These are phyloP conservation scores for Brenthis daphne DNA, from an alignment of 2,888 invertebrate species.

Conservation along the genomic window DNA sequence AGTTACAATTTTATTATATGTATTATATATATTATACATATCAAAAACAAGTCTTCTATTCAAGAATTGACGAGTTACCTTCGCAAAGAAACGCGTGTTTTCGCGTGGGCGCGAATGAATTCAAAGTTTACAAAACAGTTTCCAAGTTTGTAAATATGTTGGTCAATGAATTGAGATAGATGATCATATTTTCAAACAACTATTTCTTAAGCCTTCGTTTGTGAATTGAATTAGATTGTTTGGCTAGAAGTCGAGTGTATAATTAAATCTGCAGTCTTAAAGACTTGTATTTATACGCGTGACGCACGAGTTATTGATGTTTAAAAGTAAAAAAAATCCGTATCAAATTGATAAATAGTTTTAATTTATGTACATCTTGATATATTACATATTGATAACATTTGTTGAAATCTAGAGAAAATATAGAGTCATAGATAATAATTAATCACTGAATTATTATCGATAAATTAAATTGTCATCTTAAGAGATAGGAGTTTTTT, in stretches of 20 bases:
- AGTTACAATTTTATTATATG: no score
- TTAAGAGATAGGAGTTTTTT: no score
- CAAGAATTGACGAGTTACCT: constrained; percentile 3
- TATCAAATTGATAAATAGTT: no score
- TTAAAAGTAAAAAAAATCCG: neutral
- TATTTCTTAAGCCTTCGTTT: neutral
- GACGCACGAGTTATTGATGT: constrained; percentile 6
- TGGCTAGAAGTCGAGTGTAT: neutral
- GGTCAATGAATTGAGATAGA: constrained; percentile 56
- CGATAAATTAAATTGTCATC: no score
- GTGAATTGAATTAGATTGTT: neutral
- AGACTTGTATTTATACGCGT: neutral
- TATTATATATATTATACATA: no score
- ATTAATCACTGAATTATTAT: no score
- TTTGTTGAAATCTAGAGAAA: no score
- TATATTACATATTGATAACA: no score
- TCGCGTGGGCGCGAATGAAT: constrained; percentile 36
- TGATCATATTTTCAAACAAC: constrained; percentile 54
- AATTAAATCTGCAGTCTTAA: constrained; percentile 6
- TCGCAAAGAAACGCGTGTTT: constrained; percentile 6
- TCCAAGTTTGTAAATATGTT: constrained; percentile 59
- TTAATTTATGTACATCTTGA: no score
- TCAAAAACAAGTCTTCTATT: neutral
- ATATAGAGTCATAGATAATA: no score
- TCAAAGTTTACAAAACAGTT: constrained; percentile 58